Evolutionary conservation across 2,797 vertebrate genomes (phyloP).

Genomic region (Melanotaenia boesemani): DNA sequence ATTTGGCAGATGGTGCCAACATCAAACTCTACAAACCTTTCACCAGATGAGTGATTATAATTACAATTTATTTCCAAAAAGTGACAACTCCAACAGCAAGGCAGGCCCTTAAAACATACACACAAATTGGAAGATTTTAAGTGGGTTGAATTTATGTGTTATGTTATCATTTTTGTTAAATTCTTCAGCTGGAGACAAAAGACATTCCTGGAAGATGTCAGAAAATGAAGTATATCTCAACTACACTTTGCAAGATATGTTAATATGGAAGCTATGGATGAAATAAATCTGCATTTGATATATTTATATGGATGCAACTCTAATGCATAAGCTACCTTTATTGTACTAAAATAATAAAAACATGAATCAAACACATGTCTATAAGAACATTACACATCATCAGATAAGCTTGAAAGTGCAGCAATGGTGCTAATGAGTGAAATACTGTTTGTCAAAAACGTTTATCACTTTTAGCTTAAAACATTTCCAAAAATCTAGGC

Average conservation of each 20-base stretch:
- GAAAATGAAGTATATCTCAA: background rate
- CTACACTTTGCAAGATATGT: conserved; percentile 14
- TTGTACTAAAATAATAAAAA: conserved; percentile 14
- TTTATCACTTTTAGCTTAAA: conserved; percentile 44
- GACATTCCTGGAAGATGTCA: background rate
- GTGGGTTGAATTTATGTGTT: conserved; percentile 2
- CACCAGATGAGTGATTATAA: background rate
- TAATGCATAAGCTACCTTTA: conserved; percentile 16
- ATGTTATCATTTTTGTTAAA: conserved; percentile 9
- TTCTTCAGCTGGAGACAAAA: background rate
- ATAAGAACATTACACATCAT: conserved; percentile 41
- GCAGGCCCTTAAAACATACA: background rate
- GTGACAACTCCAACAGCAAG: background rate
- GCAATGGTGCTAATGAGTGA: conserved; percentile 48
- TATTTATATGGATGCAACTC: conserved; percentile 22
- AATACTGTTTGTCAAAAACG: conserved; percentile 49
- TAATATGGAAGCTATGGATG: conserved; percentile 42
- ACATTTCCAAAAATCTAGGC: conserved; percentile 32
- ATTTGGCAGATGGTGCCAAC: background rate
- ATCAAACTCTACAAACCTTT: background rate
- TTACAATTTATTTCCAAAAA: background rate
- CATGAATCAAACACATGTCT: conserved; percentile 29
- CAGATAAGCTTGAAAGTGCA: conserved; percentile 23
- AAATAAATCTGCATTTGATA: conserved; percentile 36
- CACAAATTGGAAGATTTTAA: background rate